Evolutionary conservation across 2,888 invertebrate species (phyloP).

Genomic region (Beris morrisii): DNA sequence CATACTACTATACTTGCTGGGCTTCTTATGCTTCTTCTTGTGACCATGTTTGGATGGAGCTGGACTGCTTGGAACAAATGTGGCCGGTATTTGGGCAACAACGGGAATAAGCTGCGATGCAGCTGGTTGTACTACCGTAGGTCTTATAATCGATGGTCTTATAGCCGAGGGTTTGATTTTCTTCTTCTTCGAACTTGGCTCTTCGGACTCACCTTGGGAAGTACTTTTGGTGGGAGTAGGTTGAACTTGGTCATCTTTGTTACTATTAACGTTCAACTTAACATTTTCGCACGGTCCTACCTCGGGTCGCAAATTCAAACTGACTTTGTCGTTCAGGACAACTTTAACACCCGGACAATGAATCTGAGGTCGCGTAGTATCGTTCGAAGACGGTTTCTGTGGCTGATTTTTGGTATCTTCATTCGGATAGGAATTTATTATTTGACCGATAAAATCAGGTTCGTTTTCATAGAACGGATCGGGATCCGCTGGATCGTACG

Average conservation of each 20-base stretch:
- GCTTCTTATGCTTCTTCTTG: not conserved
- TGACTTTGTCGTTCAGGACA: slow-evolving; percentile 34
- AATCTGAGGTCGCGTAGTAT: not conserved
- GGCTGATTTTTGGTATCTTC: slow-evolving; percentile 2
- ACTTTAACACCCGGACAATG: slow-evolving; percentile 36
- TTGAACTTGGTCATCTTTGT: not conserved
- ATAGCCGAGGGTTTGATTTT: not conserved
- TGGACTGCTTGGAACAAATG: not conserved
- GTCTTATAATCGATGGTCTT: not conserved
- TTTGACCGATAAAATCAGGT: slow-evolving; percentile 8
- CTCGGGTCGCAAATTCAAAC: slow-evolving; percentile 35
- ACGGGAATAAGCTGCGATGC: slow-evolving; percentile 4
- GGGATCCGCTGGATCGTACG: slow-evolving; percentile 38
- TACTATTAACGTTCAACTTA: slow-evolving; percentile 29
- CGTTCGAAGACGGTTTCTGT: not conserved
- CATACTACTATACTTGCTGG: slow-evolving; percentile 9
- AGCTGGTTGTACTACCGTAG: not conserved
- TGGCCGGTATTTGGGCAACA: slow-evolving; percentile 13
- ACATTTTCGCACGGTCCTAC: slow-evolving; percentile 30
- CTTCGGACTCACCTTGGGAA: not conserved
- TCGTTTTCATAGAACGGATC: slow-evolving; percentile 37
- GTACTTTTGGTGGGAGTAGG: slow-evolving; percentile 8
- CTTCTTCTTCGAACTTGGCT: not conserved
- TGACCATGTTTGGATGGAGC: not conserved
- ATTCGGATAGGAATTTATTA: not conserved